Base-by-base conservation (phyloP, 2,888 invertebrate species). In the Gryllus longicercus region DNA sequence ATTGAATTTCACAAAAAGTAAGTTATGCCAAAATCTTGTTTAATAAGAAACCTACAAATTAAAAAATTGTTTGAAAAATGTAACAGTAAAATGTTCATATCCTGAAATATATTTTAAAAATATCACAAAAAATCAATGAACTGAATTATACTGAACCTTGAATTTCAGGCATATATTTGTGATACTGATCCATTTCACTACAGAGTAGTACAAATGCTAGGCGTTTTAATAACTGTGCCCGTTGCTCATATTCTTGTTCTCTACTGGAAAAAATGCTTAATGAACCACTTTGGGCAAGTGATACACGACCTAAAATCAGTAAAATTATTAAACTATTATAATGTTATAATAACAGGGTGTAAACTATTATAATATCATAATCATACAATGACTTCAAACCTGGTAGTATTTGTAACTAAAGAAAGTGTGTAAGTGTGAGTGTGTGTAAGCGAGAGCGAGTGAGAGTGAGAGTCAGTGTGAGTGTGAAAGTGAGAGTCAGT, bases 111-210 rank as follows among this genome's bases (percentile, higher is more conserved):
- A 38, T 38, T 38, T 38, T 38, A 2, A 38, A 38, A 38, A 38
- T 38, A 38, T 4, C 38, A 38, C 38, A 38, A 38, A 38, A 38
- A 4, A 38, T 38, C 38, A 38, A 8, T 38, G 38, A 38, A 38
- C 38, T 38, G 18, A 76, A 23, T 63, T 49, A 18, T 14, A 49
- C 10, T 63, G 3, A 38, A 95, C 95, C 95, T 90, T 95, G 95
- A 85, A 96, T 95, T 85, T 95, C 95, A 10, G 95, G 95, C 93
- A 96, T 94, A 85, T 93, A 93, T 85, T 93, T 93, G 84, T 94
- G 93, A 86, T 95, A 96, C 86, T 96, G 95, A 88, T 96, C 96
- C 82, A 91, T 91, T 85, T 96, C 95, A 85, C 95, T 94, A 86
- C 95, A 95, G 86, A 94, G 93, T 85, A 96, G 93, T 78, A 95